These are phyloP conservation scores for Hoplias malabaricus DNA, from an alignment of 2,113 vertebrate species.

Conservation along the genomic window DNA sequence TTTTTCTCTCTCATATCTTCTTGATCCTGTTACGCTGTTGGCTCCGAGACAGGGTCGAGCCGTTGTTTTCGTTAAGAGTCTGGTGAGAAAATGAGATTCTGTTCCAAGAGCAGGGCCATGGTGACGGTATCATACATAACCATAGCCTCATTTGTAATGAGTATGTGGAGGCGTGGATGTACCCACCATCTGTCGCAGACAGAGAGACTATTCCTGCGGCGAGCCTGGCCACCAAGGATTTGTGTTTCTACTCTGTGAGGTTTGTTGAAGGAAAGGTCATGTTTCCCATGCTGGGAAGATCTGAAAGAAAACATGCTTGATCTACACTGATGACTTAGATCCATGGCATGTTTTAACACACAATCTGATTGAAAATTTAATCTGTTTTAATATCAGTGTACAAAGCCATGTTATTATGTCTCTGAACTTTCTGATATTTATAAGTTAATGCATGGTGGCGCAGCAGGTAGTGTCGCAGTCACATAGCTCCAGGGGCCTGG, in stretches of 20 bases:
- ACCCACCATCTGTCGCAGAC: conserved; percentile 22
- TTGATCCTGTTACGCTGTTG: conserved; percentile 29
- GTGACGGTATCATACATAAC: conserved; percentile 13
- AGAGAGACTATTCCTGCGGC: conserved; percentile 6
- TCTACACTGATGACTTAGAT: conserved; percentile 8
- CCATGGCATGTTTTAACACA: not conserved
- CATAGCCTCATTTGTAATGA: conserved; percentile 32
- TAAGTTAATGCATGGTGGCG: no score
- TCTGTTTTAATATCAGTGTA: not conserved
- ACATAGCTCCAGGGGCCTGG: no score
- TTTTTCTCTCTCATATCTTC: not conserved
- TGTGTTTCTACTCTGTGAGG: conserved; percentile 28
- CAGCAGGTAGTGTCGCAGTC: no score
- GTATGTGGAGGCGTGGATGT: conserved; percentile 25
- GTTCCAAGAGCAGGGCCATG: conserved; percentile 9
- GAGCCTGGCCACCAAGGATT: not conserved
- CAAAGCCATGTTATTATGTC: no score
- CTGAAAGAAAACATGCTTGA: conserved; percentile 22
- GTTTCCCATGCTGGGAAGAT: conserved; percentile 3
- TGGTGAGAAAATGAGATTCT: conserved; percentile 6
- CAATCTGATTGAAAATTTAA: not conserved
- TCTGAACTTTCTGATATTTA: no score
- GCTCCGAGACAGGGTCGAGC: conserved; percentile 14
- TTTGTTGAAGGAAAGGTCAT: conserved; percentile 6
- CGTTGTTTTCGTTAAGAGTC: not conserved